Base-by-base conservation (phyloP, 2,797 vertebrate species). In the Artibeus jamaicensis region DNA sequence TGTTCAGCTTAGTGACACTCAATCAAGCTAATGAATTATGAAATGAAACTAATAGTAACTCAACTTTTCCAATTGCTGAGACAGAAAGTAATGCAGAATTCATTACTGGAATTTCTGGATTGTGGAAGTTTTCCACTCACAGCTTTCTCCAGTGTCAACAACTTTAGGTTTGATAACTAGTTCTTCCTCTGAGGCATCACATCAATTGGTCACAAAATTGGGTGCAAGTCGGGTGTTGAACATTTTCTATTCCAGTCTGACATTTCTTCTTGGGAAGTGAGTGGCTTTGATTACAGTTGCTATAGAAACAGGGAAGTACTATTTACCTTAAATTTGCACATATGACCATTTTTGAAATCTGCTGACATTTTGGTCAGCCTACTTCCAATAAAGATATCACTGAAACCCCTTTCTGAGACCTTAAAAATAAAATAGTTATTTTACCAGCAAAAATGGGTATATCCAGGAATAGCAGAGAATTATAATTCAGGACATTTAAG, bases 1-100 rank as follows among this genome's bases (percentile, higher is more conserved):
- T 97, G 85, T 88, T 89, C 88, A 90, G n/a, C 26, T 65, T 97
- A 87, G 85, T 91, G 88, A 95, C 78, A 93, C 37, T 92, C 79
- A 94, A 94, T 94, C 89, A 95, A 96, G 83, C 65, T 95, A 95
- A 96, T 85, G 76, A 95, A 93, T 96, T 93, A 96, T 87, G 65
- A 86, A 97, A 93, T 95, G 65, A 96, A 95, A 94, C 83, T 67
- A 95, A 94, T 68, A 93, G 70, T 91, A 91, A 94, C 84, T 93
- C n/a, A 93, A 78, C 26, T 93, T 96, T 93, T 59, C 44, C 77
- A 93, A 82, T 90, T 15, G 11, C 79, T 70, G 32, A 9, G 55
- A 86, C 22, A 76, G 48, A 81, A 91, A 77, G 24, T 39, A 84
- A 71, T 84, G 48, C 21, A 65, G 68, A 81, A 81, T 46, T 68